Conservation (phyloP, 2,888 invertebrate genomes). For the Scaptomyza cyrtandrae region DNA sequence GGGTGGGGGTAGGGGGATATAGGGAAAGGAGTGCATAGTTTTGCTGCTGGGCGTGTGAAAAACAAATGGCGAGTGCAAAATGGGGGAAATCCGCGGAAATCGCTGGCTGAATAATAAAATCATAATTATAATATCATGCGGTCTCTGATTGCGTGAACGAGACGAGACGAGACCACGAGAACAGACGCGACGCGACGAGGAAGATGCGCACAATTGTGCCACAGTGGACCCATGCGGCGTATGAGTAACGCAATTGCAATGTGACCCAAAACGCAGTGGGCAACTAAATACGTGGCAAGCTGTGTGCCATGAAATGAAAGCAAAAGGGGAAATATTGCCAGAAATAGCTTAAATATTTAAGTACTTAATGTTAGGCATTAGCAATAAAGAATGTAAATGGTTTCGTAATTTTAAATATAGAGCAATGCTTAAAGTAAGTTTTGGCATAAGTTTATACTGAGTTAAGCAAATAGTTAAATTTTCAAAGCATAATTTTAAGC, state of each 20-base stretch:
- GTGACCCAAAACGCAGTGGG: conserved; percentile 11
- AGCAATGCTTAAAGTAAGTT: too few relatives aligned
- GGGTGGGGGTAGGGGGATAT: background rate
- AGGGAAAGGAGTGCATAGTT: background rate
- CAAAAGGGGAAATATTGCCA: conserved; percentile 12
- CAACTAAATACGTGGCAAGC: background rate
- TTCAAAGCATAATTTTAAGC: too few relatives aligned
- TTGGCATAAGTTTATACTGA: background rate
- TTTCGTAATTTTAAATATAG: too few relatives aligned
- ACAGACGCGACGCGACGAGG: conserved; percentile 2
- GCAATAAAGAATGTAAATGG: too few relatives aligned
- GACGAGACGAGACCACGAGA: conserved; percentile 18
- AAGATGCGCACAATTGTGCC: conserved; percentile 25
- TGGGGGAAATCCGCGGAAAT: conserved; percentile 66
- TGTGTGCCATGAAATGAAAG: conserved; percentile 13
- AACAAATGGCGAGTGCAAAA: conserved; percentile 29
- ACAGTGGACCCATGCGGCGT: conserved; percentile 51
- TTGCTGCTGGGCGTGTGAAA: conserved; percentile 29
- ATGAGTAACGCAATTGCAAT: conserved; percentile 59
- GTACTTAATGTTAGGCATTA: background rate
- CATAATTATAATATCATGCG: conserved; percentile 42
- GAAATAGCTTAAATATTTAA: conserved; percentile 4
- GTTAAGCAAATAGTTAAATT: background rate
- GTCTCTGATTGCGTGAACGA: conserved; percentile 24
- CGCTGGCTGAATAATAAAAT: conserved; percentile 36